Conservation (phyloP, 2,888 invertebrate species). For the Oeneis ivallda region DNA sequence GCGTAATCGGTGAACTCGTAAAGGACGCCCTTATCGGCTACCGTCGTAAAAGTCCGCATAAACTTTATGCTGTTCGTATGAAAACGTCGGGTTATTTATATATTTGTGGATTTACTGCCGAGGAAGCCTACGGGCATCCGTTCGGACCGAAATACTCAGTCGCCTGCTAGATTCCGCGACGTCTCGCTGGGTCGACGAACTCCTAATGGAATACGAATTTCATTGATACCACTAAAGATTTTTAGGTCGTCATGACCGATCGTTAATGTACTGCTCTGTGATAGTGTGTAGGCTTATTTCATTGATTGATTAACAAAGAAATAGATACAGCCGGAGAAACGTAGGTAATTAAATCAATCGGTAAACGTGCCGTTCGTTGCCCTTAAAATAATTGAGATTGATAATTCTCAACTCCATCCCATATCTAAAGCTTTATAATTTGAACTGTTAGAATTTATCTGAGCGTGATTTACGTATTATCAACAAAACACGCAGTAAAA, state of each 20-base stretch:
- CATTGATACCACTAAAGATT: conserved; percentile 52
- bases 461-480: conserved; percentile 22
- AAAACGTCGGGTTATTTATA: conserved; percentile 65
- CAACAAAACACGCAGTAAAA: conserved; percentile 23
- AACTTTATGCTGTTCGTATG: conserved; percentile 55
- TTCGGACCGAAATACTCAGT: conserved; percentile 69
- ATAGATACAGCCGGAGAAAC: conserved; percentile 21
- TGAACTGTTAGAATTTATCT: conserved; percentile 17
- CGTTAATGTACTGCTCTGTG: conserved; percentile 26
- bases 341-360: conserved; percentile 22
- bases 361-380: conserved; percentile 16
- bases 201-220: conserved; percentile 51
- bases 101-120: conserved; percentile 68
- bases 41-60: conserved; percentile 62
- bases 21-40: conserved; percentile 59
- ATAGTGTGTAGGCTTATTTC: conserved; percentile 22
- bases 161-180: conserved; percentile 76
- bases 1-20: conserved; percentile 54
- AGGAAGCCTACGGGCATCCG: conserved; percentile 73
- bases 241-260: conserved; percentile 37
- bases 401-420: conserved; percentile 25
- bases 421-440: neutral
- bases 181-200: conserved; percentile 75
- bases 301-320: conserved; percentile 34
- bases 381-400: conserved; percentile 31